Evolutionary conservation across 2,888 invertebrate genomes (phyloP), one percentile per base, ranked within the genome.

Genomic region (Beris chalybata): DNA sequence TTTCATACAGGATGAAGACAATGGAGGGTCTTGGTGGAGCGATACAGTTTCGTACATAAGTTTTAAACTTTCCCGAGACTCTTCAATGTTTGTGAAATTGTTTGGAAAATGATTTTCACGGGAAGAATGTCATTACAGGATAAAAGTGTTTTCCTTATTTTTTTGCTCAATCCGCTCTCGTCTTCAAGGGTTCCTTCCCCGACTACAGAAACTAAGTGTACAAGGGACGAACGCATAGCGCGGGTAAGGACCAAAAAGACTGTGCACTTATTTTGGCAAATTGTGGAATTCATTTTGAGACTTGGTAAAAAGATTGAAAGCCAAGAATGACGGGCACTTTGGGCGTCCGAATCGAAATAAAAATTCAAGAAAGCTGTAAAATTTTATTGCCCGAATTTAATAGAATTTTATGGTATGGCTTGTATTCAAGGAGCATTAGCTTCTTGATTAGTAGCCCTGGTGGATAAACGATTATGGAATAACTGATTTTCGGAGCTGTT

Each of bases 51-150:
- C 22, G 4, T 15, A 9, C 29, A 22, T 52, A 4, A 22, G 15
- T 56, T 56, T 22, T 56, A 43, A 43, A 56, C 56, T 43, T 15
- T 43, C 11, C 43, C 13, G 38, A 31, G 12, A 6, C 9, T 56
- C 43, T 54, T 54, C 31, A 15, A 1, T 54, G 54, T 32, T 13
- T 56, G 56, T 31, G 13, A 56, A 56, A 56, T 56, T 56, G 56
- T 43, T 56, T 56, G 56, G 56, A 56, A 56, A 56, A 56, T 56
- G 7, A 56, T 43, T 56, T 56, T 55, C 54, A n/a, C 30, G n/a
- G 13, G n/a, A 54, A 54, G 31, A 54, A 31, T 54, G 54, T 32
- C 31, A 32, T 29, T 54, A 31, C 54, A n/a, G 29, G 4, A 13
- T 31, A 31, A 54, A 54, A 54, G 5, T 48, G 54, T 22, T 54